Evolutionary conservation across 2,113 vertebrate species (phyloP), one percentile per base, ranked within the genome.

Genomic region (Glaucomys volans): DNA sequence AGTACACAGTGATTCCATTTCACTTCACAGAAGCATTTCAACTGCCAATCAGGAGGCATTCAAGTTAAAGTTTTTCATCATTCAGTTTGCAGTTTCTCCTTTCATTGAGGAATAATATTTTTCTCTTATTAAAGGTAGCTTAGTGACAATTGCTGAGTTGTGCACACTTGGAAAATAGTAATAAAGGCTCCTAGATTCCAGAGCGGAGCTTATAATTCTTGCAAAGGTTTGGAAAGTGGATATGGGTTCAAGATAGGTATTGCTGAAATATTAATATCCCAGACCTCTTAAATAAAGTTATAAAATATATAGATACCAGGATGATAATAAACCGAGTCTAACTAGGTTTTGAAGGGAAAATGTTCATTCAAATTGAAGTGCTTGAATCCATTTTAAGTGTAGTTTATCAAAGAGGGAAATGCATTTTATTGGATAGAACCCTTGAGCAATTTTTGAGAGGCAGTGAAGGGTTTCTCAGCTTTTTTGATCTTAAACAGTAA

Each of bases 401-500:
- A 44, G 67, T 97, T 84, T 94, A 84, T 97, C 91, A 89, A 16
- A 93, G 94, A 95, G 52, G 80, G 83, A 97, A 98, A 88, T 96
- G 92, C 64, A 94, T 50, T 97, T 72, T 75, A 94, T 95, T 97
- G 64, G 87, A n/a, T 52, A 97, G 83, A 95, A 81, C 95, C 59
- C 87, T 92, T 97, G 8, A 92, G 64, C 69, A 87, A 88, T 94
- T 91, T 97, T 90, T 97, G 91, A 92, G 82, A 97, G 97, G 92
- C 95, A 97, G 81, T 84, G 95, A 91, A 95, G 87, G 74, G 47
- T 93, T 96, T 97, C 95, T 97, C 79, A 97, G 79, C 92, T 87
- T 83, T 89, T 91, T 97, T 98, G 77, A 98, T 98, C 88, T 95
- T 40, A 10, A 97, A 98, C 98, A 98, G 97, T 96, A 97, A 98